Evolutionary conservation across 53 echinoderm and acorn worm genomes (phyloP).

Genomic region (Temnopleurus reevesii): DNA sequence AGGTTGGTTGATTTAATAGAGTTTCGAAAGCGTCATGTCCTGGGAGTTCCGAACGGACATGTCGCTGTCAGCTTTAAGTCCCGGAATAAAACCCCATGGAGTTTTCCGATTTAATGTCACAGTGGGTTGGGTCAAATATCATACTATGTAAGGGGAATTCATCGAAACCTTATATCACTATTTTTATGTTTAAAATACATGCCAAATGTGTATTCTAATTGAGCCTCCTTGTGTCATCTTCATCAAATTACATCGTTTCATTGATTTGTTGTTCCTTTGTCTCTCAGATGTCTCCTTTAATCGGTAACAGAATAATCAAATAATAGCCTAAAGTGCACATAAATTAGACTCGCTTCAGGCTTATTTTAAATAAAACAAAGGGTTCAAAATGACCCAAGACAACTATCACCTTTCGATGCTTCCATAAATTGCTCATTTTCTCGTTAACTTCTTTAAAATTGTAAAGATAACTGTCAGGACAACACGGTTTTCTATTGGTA

Average conservation of each 20-base stretch:
- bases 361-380: not conserved
- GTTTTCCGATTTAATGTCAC: not conserved
- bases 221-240: not conserved
- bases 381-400: too few species aligned
- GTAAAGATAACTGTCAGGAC: too few species aligned
- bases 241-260: not conserved
- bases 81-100: not conserved
- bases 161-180: not conserved
- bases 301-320: not conserved
- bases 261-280: not conserved
- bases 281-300: not conserved
- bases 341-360: not conserved
- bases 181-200: not conserved
- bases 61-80: not conserved
- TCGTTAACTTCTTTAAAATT: too few species aligned
- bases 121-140: too few species aligned
- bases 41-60: not conserved
- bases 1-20: not conserved
- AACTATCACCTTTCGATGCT: too few species aligned
- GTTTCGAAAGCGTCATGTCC: not conserved
- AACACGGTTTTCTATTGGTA: too few species aligned
- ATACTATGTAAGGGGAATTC: too few species aligned
- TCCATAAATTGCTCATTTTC: too few species aligned
- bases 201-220: not conserved
- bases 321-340: not conserved